Percentiles rank a stretch among this genome's conserved stretches.
Conservation (phyloP, 1,140 invertebrate genomes). For the Sinella curviseta region DNA sequence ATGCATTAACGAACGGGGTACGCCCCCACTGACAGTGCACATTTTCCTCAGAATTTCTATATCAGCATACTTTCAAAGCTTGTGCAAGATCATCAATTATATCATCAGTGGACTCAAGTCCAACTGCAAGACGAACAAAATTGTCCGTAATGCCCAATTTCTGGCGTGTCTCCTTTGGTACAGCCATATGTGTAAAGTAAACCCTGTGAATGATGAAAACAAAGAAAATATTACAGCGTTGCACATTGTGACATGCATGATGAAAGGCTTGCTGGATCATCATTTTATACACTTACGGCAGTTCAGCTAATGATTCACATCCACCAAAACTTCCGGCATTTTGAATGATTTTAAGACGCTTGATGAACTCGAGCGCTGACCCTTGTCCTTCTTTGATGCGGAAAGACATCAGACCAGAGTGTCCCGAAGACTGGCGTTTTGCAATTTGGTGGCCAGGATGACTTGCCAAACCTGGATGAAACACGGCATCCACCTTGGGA, state of each 20-base stretch:
- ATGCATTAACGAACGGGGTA: no score
- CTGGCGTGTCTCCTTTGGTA: constrained; percentile 5
- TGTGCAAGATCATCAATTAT: constrained; percentile 82
- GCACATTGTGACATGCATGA: background rate
- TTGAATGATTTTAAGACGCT: constrained; percentile 75
- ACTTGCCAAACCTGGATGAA: constrained; percentile 83
- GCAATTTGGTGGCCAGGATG: constrained; percentile 88
- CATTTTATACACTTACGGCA: constrained; percentile 55
- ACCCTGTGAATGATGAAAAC: constrained; percentile 7
- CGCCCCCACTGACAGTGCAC: no score
- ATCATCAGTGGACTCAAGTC: constrained; percentile 84
- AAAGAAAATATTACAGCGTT: background rate
- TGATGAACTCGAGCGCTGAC: constrained; percentile 75
- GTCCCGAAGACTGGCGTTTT: constrained; percentile 80
- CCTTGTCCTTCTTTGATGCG: constrained; percentile 76
- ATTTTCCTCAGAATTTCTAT: no score
- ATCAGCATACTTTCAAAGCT: constrained; percentile 58
- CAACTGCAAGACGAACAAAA: constrained; percentile 85
- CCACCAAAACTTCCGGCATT: constrained; percentile 95
- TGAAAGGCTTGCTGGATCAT: background rate
- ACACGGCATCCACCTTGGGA: constrained; percentile 73
- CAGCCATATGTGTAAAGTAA: constrained; percentile 29
- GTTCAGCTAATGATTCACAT: constrained; percentile 81
- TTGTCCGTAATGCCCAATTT: constrained; percentile 75
- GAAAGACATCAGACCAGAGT: constrained; percentile 90